phyloP scores from a whole-genome alignment of 2,113 vertebrate species.

The Charina bottae region DNA sequence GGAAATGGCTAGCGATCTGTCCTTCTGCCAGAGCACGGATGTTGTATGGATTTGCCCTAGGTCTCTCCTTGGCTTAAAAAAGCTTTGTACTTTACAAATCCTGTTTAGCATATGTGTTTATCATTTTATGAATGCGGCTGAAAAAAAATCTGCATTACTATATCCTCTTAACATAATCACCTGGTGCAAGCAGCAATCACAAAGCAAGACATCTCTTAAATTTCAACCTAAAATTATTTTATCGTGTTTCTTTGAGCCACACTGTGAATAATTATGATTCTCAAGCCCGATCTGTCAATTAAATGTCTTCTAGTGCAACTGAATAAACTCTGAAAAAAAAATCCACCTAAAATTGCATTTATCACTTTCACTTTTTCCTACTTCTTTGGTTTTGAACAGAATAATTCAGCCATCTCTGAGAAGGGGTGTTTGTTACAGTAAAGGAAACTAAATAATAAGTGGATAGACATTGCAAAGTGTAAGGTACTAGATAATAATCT shows the following conservation, averaged over 20 bases:
- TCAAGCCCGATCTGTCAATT: not conserved
- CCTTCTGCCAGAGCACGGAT: too few species aligned
- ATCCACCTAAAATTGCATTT: not conserved
- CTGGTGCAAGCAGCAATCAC: not conserved
- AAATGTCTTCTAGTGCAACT: not conserved
- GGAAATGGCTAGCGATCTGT: too few species aligned
- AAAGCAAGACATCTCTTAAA: not conserved
- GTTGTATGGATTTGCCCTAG: not conserved
- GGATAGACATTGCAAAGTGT: not conserved
- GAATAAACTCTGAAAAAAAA: not conserved
- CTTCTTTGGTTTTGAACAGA: not conserved
- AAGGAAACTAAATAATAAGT: not conserved
- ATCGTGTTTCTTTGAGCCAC: not conserved
- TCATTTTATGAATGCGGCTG: not conserved
- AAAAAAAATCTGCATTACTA: not conserved
- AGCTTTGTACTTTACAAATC: not conserved
- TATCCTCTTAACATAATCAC: not conserved
- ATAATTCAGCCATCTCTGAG: not conserved
- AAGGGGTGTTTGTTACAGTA: not conserved
- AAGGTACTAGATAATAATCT: not conserved
- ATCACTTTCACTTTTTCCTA: not conserved
- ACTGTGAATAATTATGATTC: not conserved
- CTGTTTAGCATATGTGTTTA: not conserved
- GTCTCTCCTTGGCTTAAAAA: not conserved
- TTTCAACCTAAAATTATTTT: not conserved